These are phyloP conservation scores for Clytia hemisphaerica DNA, from an alignment of 30 jellyfish, hydroid and myxozoan genomes.

Conservation along the genomic window DNA sequence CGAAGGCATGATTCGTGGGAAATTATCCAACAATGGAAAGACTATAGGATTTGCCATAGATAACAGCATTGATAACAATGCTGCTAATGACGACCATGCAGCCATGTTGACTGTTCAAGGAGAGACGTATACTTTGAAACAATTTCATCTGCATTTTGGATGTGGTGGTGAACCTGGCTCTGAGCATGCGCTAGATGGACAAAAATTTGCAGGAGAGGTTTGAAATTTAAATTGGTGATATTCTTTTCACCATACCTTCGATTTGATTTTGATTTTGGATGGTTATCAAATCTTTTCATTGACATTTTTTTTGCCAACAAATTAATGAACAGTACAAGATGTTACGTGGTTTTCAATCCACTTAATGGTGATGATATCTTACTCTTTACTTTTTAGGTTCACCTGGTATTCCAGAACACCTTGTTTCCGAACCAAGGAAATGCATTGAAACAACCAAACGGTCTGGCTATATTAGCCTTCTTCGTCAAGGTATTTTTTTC, in stretches of 20 bases:
- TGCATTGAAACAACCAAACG: slow-evolving; percentile 73
- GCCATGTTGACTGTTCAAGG: slow-evolving; percentile 35
- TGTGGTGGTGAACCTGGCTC: slow-evolving; percentile 90
- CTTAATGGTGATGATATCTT: too few relatives aligned
- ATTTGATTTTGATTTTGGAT: neutral
- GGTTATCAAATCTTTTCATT: too few relatives aligned
- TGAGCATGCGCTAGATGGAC: slow-evolving; percentile 90
- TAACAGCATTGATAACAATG: slow-evolving; percentile 8
- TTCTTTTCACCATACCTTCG: neutral
- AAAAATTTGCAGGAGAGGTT: slow-evolving; percentile 95
- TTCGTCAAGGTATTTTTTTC: slow-evolving; percentile 55
- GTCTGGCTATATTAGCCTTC: slow-evolving; percentile 80
- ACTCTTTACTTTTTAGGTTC: slow-evolving; percentile 45
- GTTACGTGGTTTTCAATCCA: too few relatives aligned
- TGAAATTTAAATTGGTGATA: neutral
- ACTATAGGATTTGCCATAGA: slow-evolving; percentile 73
- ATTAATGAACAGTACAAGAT: too few relatives aligned
- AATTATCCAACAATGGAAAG: slow-evolving; percentile 79
- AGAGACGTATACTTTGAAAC: slow-evolving; percentile 49
- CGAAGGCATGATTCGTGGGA: slow-evolving; percentile 45
- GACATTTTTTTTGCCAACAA: neutral
- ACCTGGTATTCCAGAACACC: slow-evolving; percentile 64
- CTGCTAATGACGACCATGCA: too few relatives aligned
- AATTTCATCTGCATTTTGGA: slow-evolving; percentile 90
- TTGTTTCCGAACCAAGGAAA: slow-evolving; percentile 27